Percentiles rank a stretch among this genome's conserved stretches.
Evolutionary conservation across 2,797 vertebrate species (phyloP).

Genomic region (Gila robusta): DNA sequence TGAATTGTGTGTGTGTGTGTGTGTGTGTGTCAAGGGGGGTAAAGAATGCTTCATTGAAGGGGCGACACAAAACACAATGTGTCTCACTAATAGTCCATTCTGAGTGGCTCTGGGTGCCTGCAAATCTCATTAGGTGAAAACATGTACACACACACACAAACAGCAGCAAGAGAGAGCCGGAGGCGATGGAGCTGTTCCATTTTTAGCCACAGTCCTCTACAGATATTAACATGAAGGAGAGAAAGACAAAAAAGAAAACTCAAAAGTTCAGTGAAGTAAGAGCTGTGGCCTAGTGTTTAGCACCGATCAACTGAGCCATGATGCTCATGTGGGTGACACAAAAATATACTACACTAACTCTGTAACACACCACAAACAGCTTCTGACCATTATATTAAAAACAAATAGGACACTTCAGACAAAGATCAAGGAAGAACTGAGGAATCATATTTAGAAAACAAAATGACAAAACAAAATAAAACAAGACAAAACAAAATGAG

Average conservation of each 20-base stretch:
- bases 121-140: conserved; percentile 80
- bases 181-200: conserved; percentile 52
- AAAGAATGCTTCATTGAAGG: conserved; percentile 69
- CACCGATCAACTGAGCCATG: background rate
- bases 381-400: background rate
- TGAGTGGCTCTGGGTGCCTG: conserved; percentile 76
- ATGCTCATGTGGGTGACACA: background rate
- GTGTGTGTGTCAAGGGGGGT: conserved; percentile 34
- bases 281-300: background rate
- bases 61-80: conserved; percentile 71
- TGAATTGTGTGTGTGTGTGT: background rate
- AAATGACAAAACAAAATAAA: background rate
- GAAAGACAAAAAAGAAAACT: conserved; percentile 23
- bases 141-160: conserved; percentile 34
- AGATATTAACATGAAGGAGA: conserved; percentile 44
- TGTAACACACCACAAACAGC: background rate
- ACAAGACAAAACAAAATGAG: background rate
- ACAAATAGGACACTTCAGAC: background rate
- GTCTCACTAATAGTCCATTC: conserved; percentile 74
- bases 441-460: background rate
- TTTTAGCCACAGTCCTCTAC: conserved; percentile 51
- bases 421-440: background rate
- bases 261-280: conserved; percentile 7
- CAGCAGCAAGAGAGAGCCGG: conserved; percentile 44
- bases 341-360: background rate